A percentile compares a stretch with the other conserved stretches of the same genome.
phyloP scores from a whole-genome alignment of 2,113 vertebrate genomes.

The Callithrix jacchus region DNA sequence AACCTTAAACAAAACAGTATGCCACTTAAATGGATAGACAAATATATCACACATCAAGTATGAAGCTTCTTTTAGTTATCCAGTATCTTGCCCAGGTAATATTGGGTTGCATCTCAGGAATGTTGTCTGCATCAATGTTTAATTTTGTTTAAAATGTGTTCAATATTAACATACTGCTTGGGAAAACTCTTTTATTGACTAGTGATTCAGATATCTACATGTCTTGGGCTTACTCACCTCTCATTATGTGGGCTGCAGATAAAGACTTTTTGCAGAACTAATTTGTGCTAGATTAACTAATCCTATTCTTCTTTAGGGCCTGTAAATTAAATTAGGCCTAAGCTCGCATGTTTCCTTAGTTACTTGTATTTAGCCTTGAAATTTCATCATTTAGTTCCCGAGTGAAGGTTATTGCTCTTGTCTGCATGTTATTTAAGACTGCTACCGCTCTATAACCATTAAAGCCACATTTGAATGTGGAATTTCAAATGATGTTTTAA shows the following conservation, averaged over 20 bases:
- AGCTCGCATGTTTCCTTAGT: neutral
- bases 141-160: constrained; percentile 25
- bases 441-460: neutral
- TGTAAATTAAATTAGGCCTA: neutral
- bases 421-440: constrained; percentile 32
- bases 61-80: neutral
- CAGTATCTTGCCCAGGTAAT: neutral
- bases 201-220: neutral
- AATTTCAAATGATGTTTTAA: constrained; percentile 32
- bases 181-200: constrained; percentile 13
- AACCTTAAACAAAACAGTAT: constrained; percentile 1
- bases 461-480: neutral
- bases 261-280: constrained; percentile 16
- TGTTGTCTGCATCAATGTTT: neutral
- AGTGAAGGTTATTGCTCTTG: constrained; percentile 19
- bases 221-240: neutral
- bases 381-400: constrained; percentile 22
- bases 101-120: neutral
- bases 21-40: neutral
- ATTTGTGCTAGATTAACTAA: constrained; percentile 23
- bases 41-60: neutral
- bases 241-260: neutral
- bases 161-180: neutral
- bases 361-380: neutral
- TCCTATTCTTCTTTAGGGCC: neutral